Percentiles rank a stretch among this genome's conserved stretches.
Conservation (phyloP, 1,140 invertebrate species). For the Mizuhopecten yessoensis region DNA sequence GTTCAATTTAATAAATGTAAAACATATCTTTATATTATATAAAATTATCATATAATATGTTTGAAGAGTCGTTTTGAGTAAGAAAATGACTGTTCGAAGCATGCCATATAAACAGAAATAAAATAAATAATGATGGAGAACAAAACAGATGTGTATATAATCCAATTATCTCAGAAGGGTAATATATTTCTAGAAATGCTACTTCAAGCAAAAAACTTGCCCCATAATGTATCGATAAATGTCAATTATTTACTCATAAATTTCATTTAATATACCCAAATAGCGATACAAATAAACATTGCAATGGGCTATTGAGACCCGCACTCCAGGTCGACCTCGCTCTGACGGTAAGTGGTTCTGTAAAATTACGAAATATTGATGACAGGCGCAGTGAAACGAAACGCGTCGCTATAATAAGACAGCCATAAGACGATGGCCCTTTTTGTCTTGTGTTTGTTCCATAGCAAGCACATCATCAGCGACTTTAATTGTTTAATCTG, state of each 20-base stretch:
- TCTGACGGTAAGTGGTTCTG: slow-evolving; percentile 11
- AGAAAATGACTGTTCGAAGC: neutral
- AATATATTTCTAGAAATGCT: neutral
- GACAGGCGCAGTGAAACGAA: slow-evolving; percentile 51
- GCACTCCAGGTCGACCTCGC: slow-evolving; percentile 40
- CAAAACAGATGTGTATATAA: neutral
- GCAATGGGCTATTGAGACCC: slow-evolving; percentile 16
- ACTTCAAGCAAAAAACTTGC: slow-evolving; percentile 42
- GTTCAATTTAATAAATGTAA: no score
- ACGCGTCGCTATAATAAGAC: slow-evolving; percentile 55
- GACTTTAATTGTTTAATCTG: slow-evolving; percentile 61
- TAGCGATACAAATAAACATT: slow-evolving; percentile 20
- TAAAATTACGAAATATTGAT: slow-evolving; percentile 57
- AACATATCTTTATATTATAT: no score
- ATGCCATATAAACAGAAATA: neutral
- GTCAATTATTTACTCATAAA: slow-evolving; percentile 51
- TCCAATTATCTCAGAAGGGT: neutral
- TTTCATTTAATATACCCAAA: slow-evolving; percentile 34
- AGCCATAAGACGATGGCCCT: slow-evolving; percentile 41
- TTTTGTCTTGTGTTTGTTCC: slow-evolving; percentile 56
- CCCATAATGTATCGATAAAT: slow-evolving; percentile 51
- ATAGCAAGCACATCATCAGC: slow-evolving; percentile 57
- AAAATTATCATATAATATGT: no score
- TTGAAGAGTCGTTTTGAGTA: no score
- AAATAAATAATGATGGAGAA: no score